These are phyloP conservation scores for Euwallacea fornicatus DNA, from an alignment of 1,140 invertebrate species.

Conservation along the genomic window DNA sequence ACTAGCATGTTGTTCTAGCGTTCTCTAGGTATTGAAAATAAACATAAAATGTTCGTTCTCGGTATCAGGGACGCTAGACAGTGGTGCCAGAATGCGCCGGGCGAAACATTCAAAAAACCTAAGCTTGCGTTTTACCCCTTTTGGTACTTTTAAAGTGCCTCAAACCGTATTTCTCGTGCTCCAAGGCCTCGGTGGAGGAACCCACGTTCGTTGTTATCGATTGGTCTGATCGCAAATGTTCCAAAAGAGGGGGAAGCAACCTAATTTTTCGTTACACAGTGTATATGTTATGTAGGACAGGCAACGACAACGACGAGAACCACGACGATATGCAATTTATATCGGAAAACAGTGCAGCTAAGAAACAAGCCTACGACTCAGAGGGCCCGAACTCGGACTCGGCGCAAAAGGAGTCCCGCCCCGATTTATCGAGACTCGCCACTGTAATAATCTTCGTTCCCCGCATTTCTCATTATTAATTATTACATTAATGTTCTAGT, in stretches of 20 bases:
- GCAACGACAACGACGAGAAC: slow-evolving; percentile 66
- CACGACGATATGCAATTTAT: slow-evolving; percentile 73
- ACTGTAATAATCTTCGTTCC: slow-evolving; percentile 32
- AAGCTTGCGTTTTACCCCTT: too few relatives aligned
- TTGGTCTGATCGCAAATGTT: too few relatives aligned
- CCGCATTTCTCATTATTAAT: not conserved
- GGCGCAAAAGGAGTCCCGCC: slow-evolving; percentile 48
- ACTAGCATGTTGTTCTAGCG: too few relatives aligned
- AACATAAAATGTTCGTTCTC: too few relatives aligned
- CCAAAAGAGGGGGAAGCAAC: too few relatives aligned
- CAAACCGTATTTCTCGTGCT: slow-evolving; percentile 17
- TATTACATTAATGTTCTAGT: slow-evolving; percentile 16
- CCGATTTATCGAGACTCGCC: slow-evolving; percentile 43
- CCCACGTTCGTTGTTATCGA: not conserved
- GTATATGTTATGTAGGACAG: slow-evolving; percentile 48
- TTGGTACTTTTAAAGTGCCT: too few relatives aligned
- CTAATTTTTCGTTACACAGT: too few relatives aligned
- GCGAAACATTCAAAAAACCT: too few relatives aligned
- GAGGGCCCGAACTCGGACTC: slow-evolving; percentile 48
- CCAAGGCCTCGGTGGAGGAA: not conserved
- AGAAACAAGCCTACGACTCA: slow-evolving; percentile 55
- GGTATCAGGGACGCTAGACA: too few relatives aligned
- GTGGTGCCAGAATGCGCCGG: too few relatives aligned
- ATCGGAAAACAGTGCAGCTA: slow-evolving; percentile 55
- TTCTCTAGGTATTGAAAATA: too few relatives aligned